These are phyloP conservation scores for Ladona fulva DNA, from an alignment of 1,140 invertebrate species.

Conservation along the genomic window DNA sequence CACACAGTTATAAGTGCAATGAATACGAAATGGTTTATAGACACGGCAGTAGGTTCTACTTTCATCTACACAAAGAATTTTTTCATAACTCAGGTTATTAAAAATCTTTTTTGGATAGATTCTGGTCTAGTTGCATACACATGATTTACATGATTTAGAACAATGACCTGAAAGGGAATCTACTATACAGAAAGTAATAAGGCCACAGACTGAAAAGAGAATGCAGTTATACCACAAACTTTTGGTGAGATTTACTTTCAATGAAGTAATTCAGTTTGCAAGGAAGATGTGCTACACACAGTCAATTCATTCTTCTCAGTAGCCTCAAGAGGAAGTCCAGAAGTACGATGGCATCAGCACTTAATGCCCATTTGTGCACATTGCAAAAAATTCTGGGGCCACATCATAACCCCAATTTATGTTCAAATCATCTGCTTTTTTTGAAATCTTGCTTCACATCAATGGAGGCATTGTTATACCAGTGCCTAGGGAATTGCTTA, in stretches of 20 bases:
- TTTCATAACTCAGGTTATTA: background rate
- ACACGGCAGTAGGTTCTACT: background rate
- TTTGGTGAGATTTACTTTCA: slow-evolving; percentile 18
- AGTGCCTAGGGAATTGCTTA: background rate
- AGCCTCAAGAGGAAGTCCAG: slow-evolving; percentile 4
- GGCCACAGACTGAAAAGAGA: slow-evolving; percentile 23
- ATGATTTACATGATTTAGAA: background rate
- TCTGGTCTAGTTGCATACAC: background rate
- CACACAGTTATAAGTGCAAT: slow-evolving; percentile 8
- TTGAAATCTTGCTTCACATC: background rate
- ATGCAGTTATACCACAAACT: slow-evolving; percentile 19
- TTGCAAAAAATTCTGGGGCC: background rate
- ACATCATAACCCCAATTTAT: background rate
- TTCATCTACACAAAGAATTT: background rate
- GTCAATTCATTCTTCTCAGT: slow-evolving; percentile 13
- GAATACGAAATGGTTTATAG: slow-evolving; percentile 11
- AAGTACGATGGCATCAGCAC: slow-evolving; percentile 11
- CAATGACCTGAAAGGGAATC: slow-evolving; percentile 3
- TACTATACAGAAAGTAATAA: slow-evolving; percentile 21
- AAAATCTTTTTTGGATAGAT: background rate
- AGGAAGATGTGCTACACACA: background rate
- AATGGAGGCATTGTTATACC: background rate
- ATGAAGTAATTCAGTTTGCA: background rate
- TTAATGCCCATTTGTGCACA: slow-evolving; percentile 13
- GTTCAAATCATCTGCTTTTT: background rate